Base-by-base conservation (phyloP, 2,113 vertebrate species). In the Rafetus swinhoei region DNA sequence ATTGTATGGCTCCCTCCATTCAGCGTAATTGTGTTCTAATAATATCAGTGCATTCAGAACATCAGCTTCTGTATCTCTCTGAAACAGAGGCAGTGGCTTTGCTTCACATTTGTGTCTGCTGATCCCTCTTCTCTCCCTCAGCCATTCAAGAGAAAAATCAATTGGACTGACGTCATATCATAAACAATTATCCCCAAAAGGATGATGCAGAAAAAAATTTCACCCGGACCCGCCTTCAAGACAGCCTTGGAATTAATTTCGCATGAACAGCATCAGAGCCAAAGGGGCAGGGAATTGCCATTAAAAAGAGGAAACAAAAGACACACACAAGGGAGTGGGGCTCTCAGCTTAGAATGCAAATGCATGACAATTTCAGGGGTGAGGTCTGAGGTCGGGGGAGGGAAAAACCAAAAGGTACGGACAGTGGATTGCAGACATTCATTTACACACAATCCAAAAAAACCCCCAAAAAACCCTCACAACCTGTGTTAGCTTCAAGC, bases 121-220 rank as follows among this genome's bases (percentile, higher is more conserved):
- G 81, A 89, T 84, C 69, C 84, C 69, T 85, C 7, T 3, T 84
- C 59, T 35, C 32, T 87, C 82, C 85, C n/a, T 65, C 95, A 86
- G 91, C 95, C 97, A 92, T 82, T 69, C 85, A 0, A 7, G 90
- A 60, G 90, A 84, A 86, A 86, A 74, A 96, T 76, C 97, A 97
- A 92, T 84, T 7, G 74, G 79, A 77, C 79, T 97, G 97, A 96
- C 97, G 94, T 97, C 96, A 97, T 89, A 3, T 11, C n/a, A 18
- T 76, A 93, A 35, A 80, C 95, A 94, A 97, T 92, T 90, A 92
- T 97, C 95, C 90, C 95, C 92, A 32, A 89, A 9, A 88, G 96
- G 93, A 85, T 76, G 95, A 93, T 91, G 93, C 53, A 87, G 95
- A 95, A 91, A 94, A 94, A 85, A 90, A 97, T 84, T 86, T 88